Percentiles rank a stretch among this genome's conserved stretches.
Evolutionary conservation across 2,113 vertebrate species (phyloP).

Genomic region (Heptranchias perlo): DNA sequence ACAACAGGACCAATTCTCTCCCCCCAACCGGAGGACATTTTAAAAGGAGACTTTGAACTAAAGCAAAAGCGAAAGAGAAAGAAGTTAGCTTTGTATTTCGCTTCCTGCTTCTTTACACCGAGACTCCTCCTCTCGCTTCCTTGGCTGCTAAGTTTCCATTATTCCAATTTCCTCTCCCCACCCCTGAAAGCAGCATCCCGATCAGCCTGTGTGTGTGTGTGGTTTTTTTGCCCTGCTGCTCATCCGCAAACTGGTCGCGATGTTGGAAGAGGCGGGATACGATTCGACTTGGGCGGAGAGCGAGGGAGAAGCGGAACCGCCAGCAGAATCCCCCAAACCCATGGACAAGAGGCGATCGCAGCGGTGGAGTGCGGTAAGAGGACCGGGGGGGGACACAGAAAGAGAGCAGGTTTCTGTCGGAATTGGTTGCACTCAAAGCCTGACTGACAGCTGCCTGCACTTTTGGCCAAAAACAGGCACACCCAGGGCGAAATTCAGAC

Average conservation of each 20-base stretch:
- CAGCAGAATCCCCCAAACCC: neutral
- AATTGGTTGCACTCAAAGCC: neutral
- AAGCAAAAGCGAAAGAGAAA: neutral
- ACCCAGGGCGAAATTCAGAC: too few species aligned
- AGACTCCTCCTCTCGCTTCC: neutral
- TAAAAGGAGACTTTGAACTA: neutral
- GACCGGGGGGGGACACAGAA: conserved; percentile 23
- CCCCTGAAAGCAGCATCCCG: conserved; percentile 52
- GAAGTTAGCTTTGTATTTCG: neutral
- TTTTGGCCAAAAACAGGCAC: too few species aligned
- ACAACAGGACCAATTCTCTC: neutral
- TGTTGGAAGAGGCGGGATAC: neutral
- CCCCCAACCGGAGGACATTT: neutral
- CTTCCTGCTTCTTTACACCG: neutral
- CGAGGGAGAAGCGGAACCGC: neutral
- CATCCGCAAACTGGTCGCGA: too few species aligned
- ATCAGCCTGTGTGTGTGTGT: conserved; percentile 52
- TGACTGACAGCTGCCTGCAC: too few species aligned
- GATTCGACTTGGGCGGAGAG: conserved; percentile 27
- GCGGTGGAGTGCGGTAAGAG: neutral
- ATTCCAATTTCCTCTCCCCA: conserved; percentile 42
- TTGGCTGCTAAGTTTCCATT: neutral
- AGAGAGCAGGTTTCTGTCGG: neutral
- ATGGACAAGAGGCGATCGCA: accelerated
- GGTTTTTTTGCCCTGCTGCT: neutral